phyloP scores from a whole-genome alignment of 1,140 invertebrate genomes.

The fruit fly (Drosophila melanogaster) region Release_6_plus_ISO1_MT NC_004354.4:515501-516000 shows the following conservation, averaged over 20 bases:
- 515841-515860: constrained; percentile 51
- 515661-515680: constrained; percentile 38
- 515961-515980: constrained; percentile 37
- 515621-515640: constrained; percentile 34
- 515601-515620: constrained; percentile 66
- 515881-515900: constrained; percentile 40
- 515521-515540: constrained; percentile 16
- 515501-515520: constrained; percentile 10
- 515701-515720: constrained; percentile 15
- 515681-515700: constrained; percentile 50
- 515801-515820: constrained; percentile 4
- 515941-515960: constrained; percentile 60
- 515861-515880: constrained; percentile 20
- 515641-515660: constrained; percentile 25
- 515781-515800: constrained; percentile 9
- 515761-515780: constrained; percentile 28
- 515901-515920: constrained; percentile 31
- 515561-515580: constrained; percentile 80
- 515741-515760: constrained; percentile 15
- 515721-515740: constrained; percentile 10
- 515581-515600: constrained; percentile 58
- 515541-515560: constrained; percentile 74
- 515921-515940: constrained; percentile 68
- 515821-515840: constrained; percentile 32
- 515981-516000: constrained; percentile 30